phyloP scores from a whole-genome alignment of 1,140 invertebrate genomes.

The Eciton burchellii region DNA sequence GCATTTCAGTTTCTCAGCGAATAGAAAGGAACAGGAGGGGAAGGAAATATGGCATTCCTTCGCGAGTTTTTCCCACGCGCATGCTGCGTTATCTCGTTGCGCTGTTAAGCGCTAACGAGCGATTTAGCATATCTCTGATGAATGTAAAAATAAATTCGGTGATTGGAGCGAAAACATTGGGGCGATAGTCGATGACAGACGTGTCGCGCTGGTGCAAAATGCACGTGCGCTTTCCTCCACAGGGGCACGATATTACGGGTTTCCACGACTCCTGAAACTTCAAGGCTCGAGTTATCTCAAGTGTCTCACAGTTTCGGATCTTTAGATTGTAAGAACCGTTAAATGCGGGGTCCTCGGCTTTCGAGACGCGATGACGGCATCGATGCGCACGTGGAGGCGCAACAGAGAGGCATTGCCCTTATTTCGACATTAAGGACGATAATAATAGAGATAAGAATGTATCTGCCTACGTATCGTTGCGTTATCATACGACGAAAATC shows the following conservation, averaged over 20 bases:
- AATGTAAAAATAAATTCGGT: too few relatives aligned
- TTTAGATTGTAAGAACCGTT: background rate
- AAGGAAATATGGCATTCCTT: slow-evolving; percentile 14
- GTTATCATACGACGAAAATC: background rate
- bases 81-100: slow-evolving; percentile 13
- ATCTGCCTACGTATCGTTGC: slow-evolving; percentile 34
- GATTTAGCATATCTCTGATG: too few relatives aligned
- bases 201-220: too few relatives aligned
- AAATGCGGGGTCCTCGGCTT: background rate
- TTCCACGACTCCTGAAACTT: background rate
- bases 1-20: slow-evolving; percentile 8
- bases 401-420: slow-evolving; percentile 36
- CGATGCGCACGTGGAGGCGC: too few relatives aligned
- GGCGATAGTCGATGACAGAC: too few relatives aligned
- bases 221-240: too few relatives aligned
- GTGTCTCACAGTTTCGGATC: background rate
- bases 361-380: background rate
- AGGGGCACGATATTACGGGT: too few relatives aligned
- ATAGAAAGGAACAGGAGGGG: background rate
- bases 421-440: slow-evolving; percentile 39
- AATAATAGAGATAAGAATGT: slow-evolving; percentile 46
- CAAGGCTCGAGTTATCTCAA: background rate
- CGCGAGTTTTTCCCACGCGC: background rate
- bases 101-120: background rate
- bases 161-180: too few relatives aligned